Evolutionary conservation across 2,113 vertebrate genomes (phyloP).

Genomic region (Rynchops niger): DNA sequence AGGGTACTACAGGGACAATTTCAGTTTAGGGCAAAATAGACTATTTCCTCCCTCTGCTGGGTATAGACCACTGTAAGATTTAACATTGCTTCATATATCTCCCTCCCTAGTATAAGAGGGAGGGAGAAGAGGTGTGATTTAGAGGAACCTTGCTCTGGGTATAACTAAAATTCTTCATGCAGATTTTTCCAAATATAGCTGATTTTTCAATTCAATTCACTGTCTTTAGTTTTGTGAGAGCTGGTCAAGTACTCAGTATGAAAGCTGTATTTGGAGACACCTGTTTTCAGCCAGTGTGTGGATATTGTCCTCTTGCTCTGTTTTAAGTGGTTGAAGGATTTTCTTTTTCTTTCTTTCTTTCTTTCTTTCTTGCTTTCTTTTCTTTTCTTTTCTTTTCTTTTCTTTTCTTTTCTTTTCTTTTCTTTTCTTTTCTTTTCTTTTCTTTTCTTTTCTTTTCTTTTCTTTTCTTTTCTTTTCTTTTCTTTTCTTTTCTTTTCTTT

Average conservation of each 20-base stretch:
- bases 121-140: background rate
- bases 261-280: background rate
- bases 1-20: background rate
- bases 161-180: background rate
- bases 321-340: background rate
- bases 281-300: background rate
- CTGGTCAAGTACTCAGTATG: background rate
- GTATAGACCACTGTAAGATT: background rate
- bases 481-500: background rate
- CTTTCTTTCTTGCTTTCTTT: background rate
- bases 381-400: background rate
- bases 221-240: background rate
- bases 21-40: background rate
- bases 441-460: background rate
- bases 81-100: background rate
- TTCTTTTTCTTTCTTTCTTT: background rate
- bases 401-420: background rate
- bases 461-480: background rate
- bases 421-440: background rate
- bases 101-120: background rate
- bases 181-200: background rate
- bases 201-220: background rate
- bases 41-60: background rate
- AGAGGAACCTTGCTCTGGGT: background rate
- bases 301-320: background rate